Conservation (phyloP, 2,113 vertebrate genomes). For the Phodopus roborovskii region DNA sequence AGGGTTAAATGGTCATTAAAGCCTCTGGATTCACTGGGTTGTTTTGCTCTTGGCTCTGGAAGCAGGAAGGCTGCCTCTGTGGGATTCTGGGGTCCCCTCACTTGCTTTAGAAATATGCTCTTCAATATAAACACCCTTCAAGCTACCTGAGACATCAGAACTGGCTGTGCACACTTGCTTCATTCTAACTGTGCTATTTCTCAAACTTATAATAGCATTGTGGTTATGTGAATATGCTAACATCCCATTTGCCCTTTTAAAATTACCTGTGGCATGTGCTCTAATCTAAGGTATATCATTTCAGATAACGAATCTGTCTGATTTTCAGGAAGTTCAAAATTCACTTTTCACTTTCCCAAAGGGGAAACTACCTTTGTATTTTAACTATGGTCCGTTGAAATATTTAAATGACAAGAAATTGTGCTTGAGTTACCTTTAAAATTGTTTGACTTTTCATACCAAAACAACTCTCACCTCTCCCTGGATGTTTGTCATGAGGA, state of each 20-base stretch:
- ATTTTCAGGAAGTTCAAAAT: constrained; percentile 58
- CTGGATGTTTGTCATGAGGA: constrained; percentile 59
- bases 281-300: constrained; percentile 8
- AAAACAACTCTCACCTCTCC: constrained; percentile 42
- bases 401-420: constrained; percentile 27
- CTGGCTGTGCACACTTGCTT: neutral
- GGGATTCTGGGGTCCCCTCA: neutral
- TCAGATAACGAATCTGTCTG: neutral
- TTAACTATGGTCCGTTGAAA: constrained; percentile 2
- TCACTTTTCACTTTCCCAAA: constrained; percentile 33
- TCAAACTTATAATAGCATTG: constrained; percentile 23
- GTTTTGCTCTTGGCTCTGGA: constrained; percentile 29
- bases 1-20: constrained; percentile 37
- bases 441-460: constrained; percentile 8
- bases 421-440: constrained; percentile 21
- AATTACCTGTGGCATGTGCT: constrained; percentile 6
- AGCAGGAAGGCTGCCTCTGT: neutral
- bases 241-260: neutral
- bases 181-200: constrained; percentile 18
- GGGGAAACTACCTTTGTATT: constrained; percentile 27
- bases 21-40: constrained; percentile 22
- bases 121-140: neutral
- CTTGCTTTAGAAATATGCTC: neutral
- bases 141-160: neutral
- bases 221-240: constrained; percentile 15